Evolutionary conservation across 2,113 vertebrate genomes (phyloP).

Genomic region (Sula dactylatra): DNA sequence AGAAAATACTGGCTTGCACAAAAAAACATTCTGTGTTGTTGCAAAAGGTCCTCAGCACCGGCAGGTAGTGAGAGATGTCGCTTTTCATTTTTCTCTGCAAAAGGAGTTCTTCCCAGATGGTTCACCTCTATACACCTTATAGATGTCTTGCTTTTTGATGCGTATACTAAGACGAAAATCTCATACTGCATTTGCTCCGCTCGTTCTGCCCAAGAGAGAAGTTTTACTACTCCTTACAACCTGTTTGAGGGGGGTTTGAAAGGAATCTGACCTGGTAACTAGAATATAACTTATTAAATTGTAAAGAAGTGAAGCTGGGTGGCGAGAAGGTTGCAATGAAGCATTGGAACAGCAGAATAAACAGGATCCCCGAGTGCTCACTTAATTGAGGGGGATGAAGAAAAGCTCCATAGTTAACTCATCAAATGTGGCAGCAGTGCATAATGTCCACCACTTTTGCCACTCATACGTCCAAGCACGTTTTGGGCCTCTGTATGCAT

Average conservation of each 20-base stretch:
- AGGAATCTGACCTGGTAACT: not conserved
- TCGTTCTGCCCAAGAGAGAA: not conserved
- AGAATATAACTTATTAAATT: not conserved
- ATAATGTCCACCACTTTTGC: not conserved
- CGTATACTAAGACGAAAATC: not conserved
- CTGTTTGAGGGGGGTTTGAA: not conserved
- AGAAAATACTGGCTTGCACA: not conserved
- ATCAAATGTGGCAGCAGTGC: not conserved
- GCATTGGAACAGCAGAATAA: not conserved
- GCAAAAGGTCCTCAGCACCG: not conserved
- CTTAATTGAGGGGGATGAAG: not conserved
- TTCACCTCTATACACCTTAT: not conserved
- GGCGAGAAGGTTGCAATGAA: not conserved
- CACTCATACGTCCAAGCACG: rapidly evolving
- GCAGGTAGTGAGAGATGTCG: not conserved
- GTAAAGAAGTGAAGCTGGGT: not conserved
- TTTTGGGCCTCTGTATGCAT: not conserved
- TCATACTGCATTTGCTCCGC: not conserved
- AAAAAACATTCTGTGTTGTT: not conserved
- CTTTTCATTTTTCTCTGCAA: not conserved
- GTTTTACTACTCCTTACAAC: not conserved
- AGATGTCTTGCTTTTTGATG: constrained; percentile 24
- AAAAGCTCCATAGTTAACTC: not conserved
- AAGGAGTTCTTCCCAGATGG: not conserved
- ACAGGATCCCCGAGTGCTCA: rapidly evolving